Percentiles rank a stretch among this genome's conserved stretches.
Conservation (phyloP, 2,113 vertebrate genomes). For the Festucalex cinctus region DNA sequence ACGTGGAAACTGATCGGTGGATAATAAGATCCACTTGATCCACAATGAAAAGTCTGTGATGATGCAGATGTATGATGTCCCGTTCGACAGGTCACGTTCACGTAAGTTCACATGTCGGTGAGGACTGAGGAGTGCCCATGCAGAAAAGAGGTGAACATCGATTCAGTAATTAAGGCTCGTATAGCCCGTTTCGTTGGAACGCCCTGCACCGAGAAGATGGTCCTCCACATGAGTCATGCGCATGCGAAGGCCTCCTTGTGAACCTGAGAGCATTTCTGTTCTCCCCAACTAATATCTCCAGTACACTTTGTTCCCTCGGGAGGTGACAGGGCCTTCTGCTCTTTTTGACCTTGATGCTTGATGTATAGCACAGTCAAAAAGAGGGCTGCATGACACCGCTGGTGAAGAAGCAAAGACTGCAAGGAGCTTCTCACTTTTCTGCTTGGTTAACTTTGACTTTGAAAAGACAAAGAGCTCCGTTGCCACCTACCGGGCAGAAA, state of each 20-base stretch:
- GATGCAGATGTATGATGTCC: no score
- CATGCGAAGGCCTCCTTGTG: neutral
- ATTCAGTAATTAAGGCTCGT: neutral
- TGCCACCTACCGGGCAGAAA: slow-evolving; percentile 48
- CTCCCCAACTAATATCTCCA: neutral
- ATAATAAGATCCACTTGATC: no score
- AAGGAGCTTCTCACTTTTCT: neutral
- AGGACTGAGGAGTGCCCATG: neutral
- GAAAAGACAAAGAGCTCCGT: slow-evolving; percentile 21
- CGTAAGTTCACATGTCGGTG: neutral
- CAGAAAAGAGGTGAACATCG: neutral
- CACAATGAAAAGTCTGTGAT: no score
- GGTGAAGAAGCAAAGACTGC: neutral
- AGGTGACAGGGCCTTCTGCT: neutral
- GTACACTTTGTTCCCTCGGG: neutral
- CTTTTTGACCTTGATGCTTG: neutral
- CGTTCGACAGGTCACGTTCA: neutral
- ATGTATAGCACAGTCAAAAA: neutral
- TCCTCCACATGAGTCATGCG: neutral
- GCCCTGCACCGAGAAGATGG: neutral
- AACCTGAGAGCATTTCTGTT: neutral
- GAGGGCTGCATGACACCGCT: neutral
- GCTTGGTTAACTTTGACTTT: neutral
- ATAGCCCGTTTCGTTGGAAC: neutral
- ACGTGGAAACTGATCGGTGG: no score